A percentile compares a stretch with the other conserved stretches of the same genome.
These are phyloP conservation scores for Drepanosiphum platanoidis DNA, from an alignment of 2,888 invertebrate species.

Conservation along the genomic window DNA sequence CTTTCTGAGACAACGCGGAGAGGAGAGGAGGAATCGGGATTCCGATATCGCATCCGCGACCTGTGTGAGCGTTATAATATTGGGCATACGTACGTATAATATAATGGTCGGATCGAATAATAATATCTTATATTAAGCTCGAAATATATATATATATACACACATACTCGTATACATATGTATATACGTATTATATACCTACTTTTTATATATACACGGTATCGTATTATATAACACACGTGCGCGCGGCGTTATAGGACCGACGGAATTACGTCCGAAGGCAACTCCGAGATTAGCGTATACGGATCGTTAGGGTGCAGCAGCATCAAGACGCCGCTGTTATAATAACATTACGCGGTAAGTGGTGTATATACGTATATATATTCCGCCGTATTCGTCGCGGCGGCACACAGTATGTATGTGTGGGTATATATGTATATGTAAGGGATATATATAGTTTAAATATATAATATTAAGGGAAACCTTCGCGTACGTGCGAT, in stretches of 20 bases:
- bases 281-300: background rate
- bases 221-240: background rate
- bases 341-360: background rate
- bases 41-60: background rate
- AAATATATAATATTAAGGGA: background rate
- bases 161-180: too few relatives aligned
- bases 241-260: background rate
- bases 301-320: background rate
- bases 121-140: background rate
- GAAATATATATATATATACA: too few relatives aligned
- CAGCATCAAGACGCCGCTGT: background rate
- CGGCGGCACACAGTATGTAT: background rate
- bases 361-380: background rate
- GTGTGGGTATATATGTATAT: background rate
- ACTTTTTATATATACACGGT: too few relatives aligned
- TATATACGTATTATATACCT: too few relatives aligned
- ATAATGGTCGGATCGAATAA: background rate
- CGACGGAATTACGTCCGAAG: background rate
- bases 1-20: too few relatives aligned
- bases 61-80: background rate
- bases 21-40: background rate
- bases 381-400: background rate
- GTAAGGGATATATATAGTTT: too few relatives aligned
- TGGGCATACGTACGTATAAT: background rate
- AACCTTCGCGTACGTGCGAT: background rate